Evolutionary conservation across 1,140 invertebrate genomes (phyloP).

Genomic region (Cotesia vestalis): DNA sequence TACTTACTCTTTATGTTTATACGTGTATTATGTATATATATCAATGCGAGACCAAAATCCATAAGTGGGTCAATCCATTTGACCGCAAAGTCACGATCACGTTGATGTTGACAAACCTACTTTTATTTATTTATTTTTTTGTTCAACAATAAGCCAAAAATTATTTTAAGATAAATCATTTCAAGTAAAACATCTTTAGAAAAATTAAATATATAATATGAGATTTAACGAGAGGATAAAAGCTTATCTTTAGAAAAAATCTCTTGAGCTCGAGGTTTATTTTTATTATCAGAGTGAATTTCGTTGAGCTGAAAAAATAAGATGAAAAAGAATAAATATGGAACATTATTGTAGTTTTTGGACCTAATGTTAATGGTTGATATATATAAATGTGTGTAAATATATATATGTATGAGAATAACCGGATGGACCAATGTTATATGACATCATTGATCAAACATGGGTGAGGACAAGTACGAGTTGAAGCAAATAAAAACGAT

Average conservation of each 20-base stretch:
- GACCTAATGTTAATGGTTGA: not conserved
- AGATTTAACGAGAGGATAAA: too few species aligned
- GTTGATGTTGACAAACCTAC: not conserved
- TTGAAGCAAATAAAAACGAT: conserved; percentile 54
- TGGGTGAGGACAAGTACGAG: conserved; percentile 48
- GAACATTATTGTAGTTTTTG: too few species aligned
- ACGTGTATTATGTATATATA: conserved; percentile 21
- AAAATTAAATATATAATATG: not conserved
- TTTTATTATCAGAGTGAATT: not conserved
- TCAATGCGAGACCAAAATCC: conserved; percentile 27
- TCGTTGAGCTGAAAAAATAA: too few species aligned
- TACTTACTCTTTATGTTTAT: not conserved
- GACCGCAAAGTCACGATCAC: not conserved
- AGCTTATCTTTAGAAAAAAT: not conserved
- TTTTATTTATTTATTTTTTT: too few species aligned
- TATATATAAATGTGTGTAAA: too few species aligned
- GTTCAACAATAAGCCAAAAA: too few species aligned
- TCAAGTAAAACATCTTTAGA: too few species aligned
- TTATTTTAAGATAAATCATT: too few species aligned
- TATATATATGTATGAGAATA: conserved; percentile 2
- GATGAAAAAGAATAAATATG: too few species aligned
- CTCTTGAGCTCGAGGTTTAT: not conserved
- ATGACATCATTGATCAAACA: conserved; percentile 58
- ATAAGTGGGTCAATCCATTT: conserved; percentile 31
- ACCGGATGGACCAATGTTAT: conserved; percentile 55